These are phyloP conservation scores for Daktulosphaira vitifoliae DNA, from an alignment of 1,140 invertebrate genomes.

Conservation along the genomic window DNA sequence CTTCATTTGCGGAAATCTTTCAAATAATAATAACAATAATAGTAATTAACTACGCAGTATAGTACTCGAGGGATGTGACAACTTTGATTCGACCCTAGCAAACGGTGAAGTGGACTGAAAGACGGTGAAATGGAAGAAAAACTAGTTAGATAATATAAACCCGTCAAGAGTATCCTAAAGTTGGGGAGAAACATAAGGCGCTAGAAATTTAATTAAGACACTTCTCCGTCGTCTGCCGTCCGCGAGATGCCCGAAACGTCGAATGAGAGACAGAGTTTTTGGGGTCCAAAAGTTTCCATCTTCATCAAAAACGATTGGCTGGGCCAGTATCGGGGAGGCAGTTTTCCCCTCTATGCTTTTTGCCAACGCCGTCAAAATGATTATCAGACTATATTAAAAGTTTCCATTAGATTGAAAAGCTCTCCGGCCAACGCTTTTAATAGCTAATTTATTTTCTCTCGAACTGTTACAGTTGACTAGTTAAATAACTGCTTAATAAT, in stretches of 20 bases:
- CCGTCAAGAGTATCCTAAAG: constrained; percentile 1
- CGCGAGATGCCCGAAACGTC: constrained; percentile 9
- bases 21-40: no score
- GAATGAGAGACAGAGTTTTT: constrained; percentile 15
- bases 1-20: no score
- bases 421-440: neutral
- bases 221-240: neutral
- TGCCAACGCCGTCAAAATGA: constrained; percentile 14
- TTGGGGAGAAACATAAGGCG: constrained; percentile 22
- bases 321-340: neutral
- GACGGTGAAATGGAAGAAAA: no score
- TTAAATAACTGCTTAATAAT: no score
- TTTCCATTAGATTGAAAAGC: constrained; percentile 17
- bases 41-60: no score
- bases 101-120: no score
- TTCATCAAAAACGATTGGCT: constrained; percentile 21
- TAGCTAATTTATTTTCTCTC: constrained; percentile 18
- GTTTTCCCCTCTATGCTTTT: neutral
- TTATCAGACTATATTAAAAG: constrained; percentile 31
- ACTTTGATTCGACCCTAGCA: no score
- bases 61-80: no score
- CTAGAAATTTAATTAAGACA: constrained; percentile 33
- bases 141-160: no score
- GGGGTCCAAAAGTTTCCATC: constrained; percentile 28
- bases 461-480: neutral